Conservation (phyloP, 1,140 invertebrate species). For the Cheumatopsyche charites region DNA sequence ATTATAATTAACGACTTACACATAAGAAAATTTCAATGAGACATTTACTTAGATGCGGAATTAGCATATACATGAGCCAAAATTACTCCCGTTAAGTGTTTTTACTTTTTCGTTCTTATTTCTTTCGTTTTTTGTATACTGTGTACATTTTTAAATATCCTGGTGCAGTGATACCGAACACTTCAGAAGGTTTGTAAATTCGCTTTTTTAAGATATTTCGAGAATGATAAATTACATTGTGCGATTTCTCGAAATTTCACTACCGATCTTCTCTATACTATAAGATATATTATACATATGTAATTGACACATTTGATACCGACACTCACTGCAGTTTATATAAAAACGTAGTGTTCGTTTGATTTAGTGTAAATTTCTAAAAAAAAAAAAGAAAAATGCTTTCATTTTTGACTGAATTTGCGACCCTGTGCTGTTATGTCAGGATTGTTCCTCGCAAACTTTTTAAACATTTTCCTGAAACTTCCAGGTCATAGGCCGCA, state of each 20-base stretch:
- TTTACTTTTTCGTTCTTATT: not conserved
- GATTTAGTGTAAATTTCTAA: not conserved
- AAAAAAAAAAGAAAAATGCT: not conserved
- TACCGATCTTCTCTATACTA: no score
- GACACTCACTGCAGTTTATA: not conserved
- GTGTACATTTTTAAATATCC: no score
- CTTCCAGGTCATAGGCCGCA: not conserved
- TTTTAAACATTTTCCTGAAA: constrained; percentile 9
- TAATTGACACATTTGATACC: not conserved
- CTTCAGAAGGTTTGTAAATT: no score
- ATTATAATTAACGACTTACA: no score
- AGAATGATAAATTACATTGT: no score
- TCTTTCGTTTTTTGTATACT: not conserved
- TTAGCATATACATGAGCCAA: constrained; percentile 14
- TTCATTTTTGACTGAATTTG: constrained; percentile 14
- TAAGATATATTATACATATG: not conserved
- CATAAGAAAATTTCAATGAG: not conserved
- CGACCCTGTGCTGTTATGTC: constrained; percentile 1
- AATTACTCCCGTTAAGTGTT: not conserved
- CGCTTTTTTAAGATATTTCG: no score
- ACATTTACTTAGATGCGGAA: constrained; percentile 15
- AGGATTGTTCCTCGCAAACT: constrained; percentile 20
- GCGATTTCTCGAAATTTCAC: no score
- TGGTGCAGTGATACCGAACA: no score
- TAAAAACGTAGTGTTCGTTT: constrained; percentile 2